phyloP scores from a whole-genome alignment of 2,888 invertebrate genomes.

The Actias luna region DNA sequence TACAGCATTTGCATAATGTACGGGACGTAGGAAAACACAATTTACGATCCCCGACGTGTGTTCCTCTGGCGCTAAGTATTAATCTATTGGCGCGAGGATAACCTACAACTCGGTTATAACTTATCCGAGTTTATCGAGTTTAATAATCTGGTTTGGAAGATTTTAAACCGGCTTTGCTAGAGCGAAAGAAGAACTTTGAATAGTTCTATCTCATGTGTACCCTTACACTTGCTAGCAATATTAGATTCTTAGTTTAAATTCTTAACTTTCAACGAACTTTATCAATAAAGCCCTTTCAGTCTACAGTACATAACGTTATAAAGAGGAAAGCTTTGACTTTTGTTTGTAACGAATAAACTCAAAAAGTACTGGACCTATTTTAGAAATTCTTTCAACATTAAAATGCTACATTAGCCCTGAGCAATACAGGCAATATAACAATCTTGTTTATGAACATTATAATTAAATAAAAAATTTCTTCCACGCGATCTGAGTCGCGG shows the following conservation, averaged over 20 bases:
- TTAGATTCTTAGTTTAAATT: background rate
- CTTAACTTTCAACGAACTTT: no score
- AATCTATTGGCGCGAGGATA: background rate
- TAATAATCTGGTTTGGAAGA: background rate
- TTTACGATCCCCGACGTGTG: slow-evolving; percentile 21
- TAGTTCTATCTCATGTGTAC: background rate
- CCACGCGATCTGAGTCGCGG: no score
- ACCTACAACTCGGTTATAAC: background rate
- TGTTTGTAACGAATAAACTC: no score
- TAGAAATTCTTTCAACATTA: no score
- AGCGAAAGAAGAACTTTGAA: background rate
- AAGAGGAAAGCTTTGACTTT: no score
- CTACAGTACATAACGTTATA: no score
- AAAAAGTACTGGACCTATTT: no score
- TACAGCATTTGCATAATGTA: slow-evolving; percentile 23
- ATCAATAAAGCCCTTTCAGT: no score
- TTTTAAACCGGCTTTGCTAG: background rate
- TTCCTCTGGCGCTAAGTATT: slow-evolving; percentile 13
- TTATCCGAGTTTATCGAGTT: background rate
- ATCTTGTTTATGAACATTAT: no score
- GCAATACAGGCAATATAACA: no score
- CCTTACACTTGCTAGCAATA: background rate
- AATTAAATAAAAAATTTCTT: no score
- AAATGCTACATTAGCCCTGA: no score
- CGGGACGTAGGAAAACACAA: slow-evolving; percentile 21